Evolutionary conservation across 1,140 invertebrate species (phyloP).

Genomic region (Phymorhynchus buccinoides): DNA sequence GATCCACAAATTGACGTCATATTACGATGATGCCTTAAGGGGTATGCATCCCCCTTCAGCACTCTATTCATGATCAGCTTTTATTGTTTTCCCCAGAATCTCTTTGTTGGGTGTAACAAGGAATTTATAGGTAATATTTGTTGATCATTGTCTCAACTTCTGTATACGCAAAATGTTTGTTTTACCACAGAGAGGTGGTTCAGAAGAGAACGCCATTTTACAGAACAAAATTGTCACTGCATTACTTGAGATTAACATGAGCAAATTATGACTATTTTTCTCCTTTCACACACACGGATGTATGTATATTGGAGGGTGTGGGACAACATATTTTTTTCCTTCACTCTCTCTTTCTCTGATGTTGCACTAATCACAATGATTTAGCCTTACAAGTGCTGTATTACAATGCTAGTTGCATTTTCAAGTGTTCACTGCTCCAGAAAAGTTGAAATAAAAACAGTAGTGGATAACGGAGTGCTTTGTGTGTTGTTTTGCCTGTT

Average conservation of each 20-base stretch:
- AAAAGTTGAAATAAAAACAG: constrained; percentile 36
- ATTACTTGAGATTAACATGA: not conserved
- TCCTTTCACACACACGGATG: not conserved
- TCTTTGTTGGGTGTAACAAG: too few relatives aligned
- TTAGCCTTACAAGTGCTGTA: constrained; percentile 41
- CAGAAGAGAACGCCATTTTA: too few relatives aligned
- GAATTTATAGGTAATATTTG: too few relatives aligned
- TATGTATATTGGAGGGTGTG: not conserved
- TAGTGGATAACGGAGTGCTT: not conserved
- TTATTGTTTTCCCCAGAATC: too few relatives aligned
- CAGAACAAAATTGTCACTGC: not conserved
- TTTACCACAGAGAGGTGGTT: too few relatives aligned
- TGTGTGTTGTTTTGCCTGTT: not conserved
- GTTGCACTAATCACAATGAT: constrained; percentile 29
- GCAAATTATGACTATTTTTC: not conserved
- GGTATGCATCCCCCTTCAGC: too few relatives aligned
- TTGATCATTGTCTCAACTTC: too few relatives aligned
- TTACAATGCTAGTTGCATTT: constrained; percentile 31
- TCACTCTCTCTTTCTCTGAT: constrained; percentile 21
- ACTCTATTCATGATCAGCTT: too few relatives aligned
- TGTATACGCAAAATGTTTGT: too few relatives aligned
- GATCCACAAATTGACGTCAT: too few relatives aligned
- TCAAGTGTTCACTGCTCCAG: constrained; percentile 38
- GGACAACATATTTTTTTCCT: not conserved
- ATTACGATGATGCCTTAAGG: too few relatives aligned